phyloP scores from a whole-genome alignment of 2,113 vertebrate genomes.

The Micronisus gabar region DNA sequence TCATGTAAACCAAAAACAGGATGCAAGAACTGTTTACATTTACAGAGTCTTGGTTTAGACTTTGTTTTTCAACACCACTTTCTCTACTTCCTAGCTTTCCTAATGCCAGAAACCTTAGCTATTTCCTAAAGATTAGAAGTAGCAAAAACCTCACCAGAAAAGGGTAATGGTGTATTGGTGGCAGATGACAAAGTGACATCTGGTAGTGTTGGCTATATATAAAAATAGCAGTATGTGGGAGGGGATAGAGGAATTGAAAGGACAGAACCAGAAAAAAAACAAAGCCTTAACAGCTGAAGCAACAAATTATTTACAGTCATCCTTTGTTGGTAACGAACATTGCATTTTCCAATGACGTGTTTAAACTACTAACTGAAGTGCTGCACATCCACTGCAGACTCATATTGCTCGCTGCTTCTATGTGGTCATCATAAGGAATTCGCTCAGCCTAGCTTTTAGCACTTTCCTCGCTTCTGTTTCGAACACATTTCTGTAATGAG shows the following conservation, averaged over 20 bases:
- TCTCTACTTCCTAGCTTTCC: not conserved
- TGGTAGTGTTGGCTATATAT: not conserved
- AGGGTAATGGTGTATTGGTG: not conserved
- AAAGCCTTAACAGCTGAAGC: slow-evolving; percentile 25
- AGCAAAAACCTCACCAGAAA: not conserved
- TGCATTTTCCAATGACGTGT: not conserved
- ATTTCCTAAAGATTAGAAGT: not conserved
- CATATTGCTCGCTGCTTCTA: rapidly evolving
- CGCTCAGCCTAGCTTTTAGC: not conserved
- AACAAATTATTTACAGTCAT: not conserved
- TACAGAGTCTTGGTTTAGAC: not conserved
- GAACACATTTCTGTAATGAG: not conserved
- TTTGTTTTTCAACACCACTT: not conserved
- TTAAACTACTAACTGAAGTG: not conserved
- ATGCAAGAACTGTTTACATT: not conserved
- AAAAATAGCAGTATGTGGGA: not conserved
- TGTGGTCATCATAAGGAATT: not conserved
- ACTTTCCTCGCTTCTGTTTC: not conserved
- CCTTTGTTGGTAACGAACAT: not conserved
- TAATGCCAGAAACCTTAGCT: not conserved
- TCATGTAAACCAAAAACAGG: not conserved
- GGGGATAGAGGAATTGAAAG: not conserved
- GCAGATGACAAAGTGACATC: slow-evolving; percentile 2
- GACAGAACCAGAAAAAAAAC: not conserved
- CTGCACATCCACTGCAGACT: not conserved